A percentile compares a stretch with the other conserved stretches of the same genome.
These are phyloP conservation scores for Adoxophyes honmai DNA, from an alignment of 1,140 invertebrate genomes.

Conservation along the genomic window DNA sequence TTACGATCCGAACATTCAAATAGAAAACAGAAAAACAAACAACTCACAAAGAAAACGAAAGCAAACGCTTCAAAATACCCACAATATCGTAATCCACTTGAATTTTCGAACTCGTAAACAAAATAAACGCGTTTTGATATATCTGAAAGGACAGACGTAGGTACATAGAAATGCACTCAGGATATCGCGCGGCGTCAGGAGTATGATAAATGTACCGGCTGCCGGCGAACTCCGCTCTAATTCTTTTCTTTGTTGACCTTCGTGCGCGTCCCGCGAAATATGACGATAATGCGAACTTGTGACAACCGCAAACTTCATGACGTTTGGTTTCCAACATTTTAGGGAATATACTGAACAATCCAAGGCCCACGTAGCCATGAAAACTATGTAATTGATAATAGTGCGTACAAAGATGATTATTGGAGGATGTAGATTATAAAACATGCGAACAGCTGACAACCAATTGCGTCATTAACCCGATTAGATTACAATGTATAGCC, in stretches of 20 bases:
- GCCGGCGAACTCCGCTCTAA: slow-evolving; percentile 33
- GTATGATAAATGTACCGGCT: slow-evolving; percentile 63
- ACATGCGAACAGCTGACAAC: background rate
- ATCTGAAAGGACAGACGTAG: slow-evolving; percentile 38
- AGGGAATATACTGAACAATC: too few species aligned
- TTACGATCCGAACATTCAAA: too few species aligned
- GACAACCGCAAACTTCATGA: slow-evolving; percentile 20
- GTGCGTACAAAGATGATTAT: too few species aligned
- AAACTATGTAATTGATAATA: background rate
- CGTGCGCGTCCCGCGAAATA: slow-evolving; percentile 35
- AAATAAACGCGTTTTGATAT: slow-evolving; percentile 49
- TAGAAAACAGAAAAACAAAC: too few species aligned
- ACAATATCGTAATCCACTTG: slow-evolving; percentile 1
- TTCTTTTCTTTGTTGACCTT: slow-evolving; percentile 43
- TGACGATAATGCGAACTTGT: slow-evolving; percentile 57
- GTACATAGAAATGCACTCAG: slow-evolving; percentile 67
- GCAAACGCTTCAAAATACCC: background rate
- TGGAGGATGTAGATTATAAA: too few species aligned
- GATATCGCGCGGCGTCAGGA: slow-evolving; percentile 30
- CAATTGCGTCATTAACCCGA: background rate
- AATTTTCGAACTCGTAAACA: slow-evolving; percentile 44
- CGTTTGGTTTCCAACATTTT: too few species aligned
- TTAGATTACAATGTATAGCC: background rate
- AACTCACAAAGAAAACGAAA: too few species aligned
- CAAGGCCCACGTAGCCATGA: background rate